These are phyloP conservation scores for Aegotheles bennettii DNA, from an alignment of 2,113 vertebrate species.

Conservation along the genomic window DNA sequence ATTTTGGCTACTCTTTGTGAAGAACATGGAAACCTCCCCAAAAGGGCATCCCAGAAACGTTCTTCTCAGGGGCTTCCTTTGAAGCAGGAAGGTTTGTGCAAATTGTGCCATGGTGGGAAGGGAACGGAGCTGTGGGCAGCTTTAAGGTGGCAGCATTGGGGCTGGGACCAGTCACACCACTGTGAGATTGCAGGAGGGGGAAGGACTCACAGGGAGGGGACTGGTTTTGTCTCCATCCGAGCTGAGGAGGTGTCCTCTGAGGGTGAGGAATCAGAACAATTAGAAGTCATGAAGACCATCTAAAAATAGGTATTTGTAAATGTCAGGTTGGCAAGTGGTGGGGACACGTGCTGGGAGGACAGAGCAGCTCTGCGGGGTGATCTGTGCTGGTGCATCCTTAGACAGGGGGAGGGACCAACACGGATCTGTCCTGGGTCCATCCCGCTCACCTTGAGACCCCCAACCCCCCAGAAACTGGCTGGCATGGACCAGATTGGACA, in stretches of 20 bases:
- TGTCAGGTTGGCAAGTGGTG: neutral
- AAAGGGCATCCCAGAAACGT: neutral
- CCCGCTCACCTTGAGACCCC: neutral
- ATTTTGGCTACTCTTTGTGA: neutral
- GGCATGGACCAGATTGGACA: neutral
- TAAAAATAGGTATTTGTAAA: conserved; percentile 28
- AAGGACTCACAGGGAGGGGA: neutral
- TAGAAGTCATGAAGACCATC: neutral
- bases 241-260: neutral
- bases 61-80: neutral
- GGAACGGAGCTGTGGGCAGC: neutral
- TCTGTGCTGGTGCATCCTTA: accelerated
- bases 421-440: accelerated
- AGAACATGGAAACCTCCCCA: neutral
- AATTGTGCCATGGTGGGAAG: neutral
- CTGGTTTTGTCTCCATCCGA: neutral
- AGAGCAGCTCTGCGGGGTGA: accelerated
- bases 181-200: neutral
- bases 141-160: accelerated
- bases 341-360: neutral
- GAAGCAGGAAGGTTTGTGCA: neutral
- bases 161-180: neutral
- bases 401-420: neutral
- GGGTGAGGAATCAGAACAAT: neutral
- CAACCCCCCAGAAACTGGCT: accelerated